These are phyloP conservation scores for Germaria angustata DNA, from an alignment of 2,888 invertebrate genomes.

Conservation along the genomic window DNA sequence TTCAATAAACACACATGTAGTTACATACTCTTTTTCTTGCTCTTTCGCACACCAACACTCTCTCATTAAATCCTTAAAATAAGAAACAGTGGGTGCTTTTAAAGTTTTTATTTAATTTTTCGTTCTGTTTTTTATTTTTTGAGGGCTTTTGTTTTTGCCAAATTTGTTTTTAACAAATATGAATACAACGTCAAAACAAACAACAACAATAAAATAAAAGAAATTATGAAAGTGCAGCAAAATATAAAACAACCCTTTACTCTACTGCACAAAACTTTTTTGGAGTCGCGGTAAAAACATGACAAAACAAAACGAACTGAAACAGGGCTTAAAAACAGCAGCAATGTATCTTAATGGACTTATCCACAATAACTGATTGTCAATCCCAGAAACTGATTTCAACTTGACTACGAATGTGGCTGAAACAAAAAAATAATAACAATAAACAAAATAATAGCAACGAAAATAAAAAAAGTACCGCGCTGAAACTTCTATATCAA, in stretches of 20 bases:
- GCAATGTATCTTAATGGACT: conserved; percentile 38
- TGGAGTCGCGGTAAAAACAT: not conserved
- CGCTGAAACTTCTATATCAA: not conserved
- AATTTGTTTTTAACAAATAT: not conserved
- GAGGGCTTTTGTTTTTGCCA: conserved; percentile 21
- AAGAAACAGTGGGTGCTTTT: conserved; percentile 49
- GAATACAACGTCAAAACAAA: conserved; percentile 1
- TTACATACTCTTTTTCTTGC: not conserved
- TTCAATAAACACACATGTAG: not conserved
- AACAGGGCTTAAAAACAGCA: not conserved
- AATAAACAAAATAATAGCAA: not conserved
- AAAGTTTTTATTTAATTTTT: conserved; percentile 24
- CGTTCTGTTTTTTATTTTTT: not conserved
- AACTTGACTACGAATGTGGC: conserved; percentile 17
- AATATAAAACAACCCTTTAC: not conserved
- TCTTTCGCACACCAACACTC: not conserved
- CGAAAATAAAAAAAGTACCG: not conserved
- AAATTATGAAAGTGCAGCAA: not conserved
- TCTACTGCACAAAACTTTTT: not conserved
- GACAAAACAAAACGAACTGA: conserved; percentile 3
- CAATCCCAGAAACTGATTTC: conserved; percentile 29
- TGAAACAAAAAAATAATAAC: conserved; percentile 1
- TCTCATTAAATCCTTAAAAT: not conserved
- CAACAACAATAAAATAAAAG: too few species aligned
- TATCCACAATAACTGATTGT: conserved; percentile 47